Evolutionary conservation across 2,113 vertebrate genomes (phyloP).

Genomic region (Ciconia stormi): DNA sequence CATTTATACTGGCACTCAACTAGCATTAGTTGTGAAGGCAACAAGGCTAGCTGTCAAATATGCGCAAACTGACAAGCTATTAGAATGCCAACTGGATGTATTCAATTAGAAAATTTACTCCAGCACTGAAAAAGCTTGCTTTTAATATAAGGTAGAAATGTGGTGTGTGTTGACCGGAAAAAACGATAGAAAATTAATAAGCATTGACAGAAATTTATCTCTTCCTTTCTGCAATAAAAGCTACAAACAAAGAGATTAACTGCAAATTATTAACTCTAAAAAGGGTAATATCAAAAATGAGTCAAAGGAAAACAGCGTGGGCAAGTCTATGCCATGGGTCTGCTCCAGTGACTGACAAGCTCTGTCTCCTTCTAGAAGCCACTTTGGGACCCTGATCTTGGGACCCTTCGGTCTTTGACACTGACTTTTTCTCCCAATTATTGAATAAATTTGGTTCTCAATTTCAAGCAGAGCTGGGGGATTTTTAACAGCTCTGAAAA

Average conservation of each 20-base stretch:
- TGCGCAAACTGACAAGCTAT: background rate
- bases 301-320: background rate
- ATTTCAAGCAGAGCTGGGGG: background rate
- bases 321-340: background rate
- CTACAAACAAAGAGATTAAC: background rate
- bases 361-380: background rate
- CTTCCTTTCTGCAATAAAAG: background rate
- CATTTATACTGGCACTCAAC: slow-evolving; percentile 27
- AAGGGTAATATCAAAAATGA: background rate
- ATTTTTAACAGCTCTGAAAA: background rate
- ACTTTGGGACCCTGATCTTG: background rate
- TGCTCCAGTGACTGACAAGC: background rate
- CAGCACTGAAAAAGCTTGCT: background rate
- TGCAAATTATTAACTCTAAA: background rate
- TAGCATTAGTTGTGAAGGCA: slow-evolving; percentile 16
- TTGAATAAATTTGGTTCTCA: background rate
- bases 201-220: background rate
- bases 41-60: slow-evolving; percentile 52
- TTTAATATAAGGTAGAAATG: slow-evolving; percentile 19
- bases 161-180: background rate
- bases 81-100: slow-evolving; percentile 1
- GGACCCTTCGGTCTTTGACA: background rate
- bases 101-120: slow-evolving; percentile 40
- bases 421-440: background rate
- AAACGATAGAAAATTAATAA: slow-evolving; percentile 18